phyloP scores from a whole-genome alignment of 2,797 vertebrate species.

The Melanotaenia pygmaea region DNA sequence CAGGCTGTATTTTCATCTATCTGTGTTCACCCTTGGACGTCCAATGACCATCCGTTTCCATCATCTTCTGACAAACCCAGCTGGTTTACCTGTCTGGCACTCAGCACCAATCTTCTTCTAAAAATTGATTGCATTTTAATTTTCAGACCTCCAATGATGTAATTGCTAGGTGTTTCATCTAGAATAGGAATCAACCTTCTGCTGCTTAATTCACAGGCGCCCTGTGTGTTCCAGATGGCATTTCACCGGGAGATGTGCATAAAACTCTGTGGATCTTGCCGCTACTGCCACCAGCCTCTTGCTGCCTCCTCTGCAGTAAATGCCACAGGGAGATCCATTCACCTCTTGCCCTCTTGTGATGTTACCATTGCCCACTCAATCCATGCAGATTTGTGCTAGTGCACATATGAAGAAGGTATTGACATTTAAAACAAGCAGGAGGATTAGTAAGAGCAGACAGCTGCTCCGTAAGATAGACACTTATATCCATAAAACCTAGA shows the following conservation, averaged over 20 bases:
- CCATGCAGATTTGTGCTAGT: constrained; percentile 56
- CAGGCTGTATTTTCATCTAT: constrained; percentile 57
- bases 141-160: constrained; percentile 29
- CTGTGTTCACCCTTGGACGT: constrained; percentile 45
- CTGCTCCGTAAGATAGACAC: constrained; percentile 71
- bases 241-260: constrained; percentile 58
- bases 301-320: constrained; percentile 19
- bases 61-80: constrained; percentile 27
- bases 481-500: constrained; percentile 64
- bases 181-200: constrained; percentile 40
- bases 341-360: constrained; percentile 32
- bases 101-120: constrained; percentile 16
- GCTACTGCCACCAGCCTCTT: constrained; percentile 42
- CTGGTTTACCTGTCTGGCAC: constrained; percentile 32
- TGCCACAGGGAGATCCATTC: constrained; percentile 38
- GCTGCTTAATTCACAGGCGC: constrained; percentile 65
- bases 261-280: constrained; percentile 50
- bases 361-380: constrained; percentile 56
- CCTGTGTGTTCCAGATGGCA: constrained; percentile 66
- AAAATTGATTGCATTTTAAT: background rate
- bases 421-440: constrained; percentile 74
- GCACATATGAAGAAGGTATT: constrained; percentile 69
- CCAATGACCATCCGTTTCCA: constrained; percentile 53
- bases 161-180: constrained; percentile 40
- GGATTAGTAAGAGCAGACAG: constrained; percentile 68